Conservation (phyloP, 2,888 invertebrate genomes). For the Bibio marci region DNA sequence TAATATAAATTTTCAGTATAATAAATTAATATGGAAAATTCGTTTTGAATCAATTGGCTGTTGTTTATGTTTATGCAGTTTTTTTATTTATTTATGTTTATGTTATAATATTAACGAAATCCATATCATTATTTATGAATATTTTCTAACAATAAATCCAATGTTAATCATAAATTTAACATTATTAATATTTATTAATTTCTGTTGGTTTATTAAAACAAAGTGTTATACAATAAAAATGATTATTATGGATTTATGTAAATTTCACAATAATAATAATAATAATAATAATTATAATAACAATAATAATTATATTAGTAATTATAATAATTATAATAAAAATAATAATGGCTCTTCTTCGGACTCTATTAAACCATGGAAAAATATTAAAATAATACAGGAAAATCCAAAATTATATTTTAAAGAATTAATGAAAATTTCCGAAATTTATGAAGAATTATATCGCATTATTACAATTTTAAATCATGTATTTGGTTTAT, state of each 20-base stretch:
- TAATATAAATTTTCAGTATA: too few species aligned
- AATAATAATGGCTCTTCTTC: too few species aligned
- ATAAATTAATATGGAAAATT: too few species aligned
- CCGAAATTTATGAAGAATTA: background rate
- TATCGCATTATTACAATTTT: background rate
- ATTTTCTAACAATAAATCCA: background rate
- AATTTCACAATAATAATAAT: background rate
- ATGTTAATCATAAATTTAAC: background rate
- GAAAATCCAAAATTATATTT: background rate
- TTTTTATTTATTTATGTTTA: too few species aligned
- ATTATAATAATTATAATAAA: too few species aligned
- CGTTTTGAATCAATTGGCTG: too few species aligned
- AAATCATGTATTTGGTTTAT: conserved; percentile 2
- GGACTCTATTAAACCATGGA: too few species aligned
- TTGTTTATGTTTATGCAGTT: too few species aligned
- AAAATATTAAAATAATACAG: background rate
- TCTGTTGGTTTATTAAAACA: background rate
- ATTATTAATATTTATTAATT: background rate
- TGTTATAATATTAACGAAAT: background rate
- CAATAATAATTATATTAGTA: too few species aligned
- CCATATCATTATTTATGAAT: background rate
- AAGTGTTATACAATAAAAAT: background rate
- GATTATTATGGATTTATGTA: background rate
- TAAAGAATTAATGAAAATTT: background rate
- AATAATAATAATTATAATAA: too few species aligned